Evolutionary conservation across 2,888 invertebrate species (phyloP), one percentile per base, ranked within the genome.

Genomic region (Stenurella melanura): DNA sequence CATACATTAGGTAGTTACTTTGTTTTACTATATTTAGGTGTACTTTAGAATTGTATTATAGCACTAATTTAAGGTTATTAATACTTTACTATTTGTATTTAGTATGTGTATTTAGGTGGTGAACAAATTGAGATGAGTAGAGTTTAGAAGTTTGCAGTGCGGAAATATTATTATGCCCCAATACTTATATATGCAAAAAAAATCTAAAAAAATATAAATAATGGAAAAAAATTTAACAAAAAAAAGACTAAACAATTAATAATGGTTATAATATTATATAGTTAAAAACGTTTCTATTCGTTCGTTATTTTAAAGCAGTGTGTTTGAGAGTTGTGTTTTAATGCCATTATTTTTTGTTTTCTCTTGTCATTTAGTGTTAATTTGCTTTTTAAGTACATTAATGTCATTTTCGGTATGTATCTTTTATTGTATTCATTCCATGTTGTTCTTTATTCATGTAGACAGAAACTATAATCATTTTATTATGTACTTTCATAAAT

Each of bases 161-260:
- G 82, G 81, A 83, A 82, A 78, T 77, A 78, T 75, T 38, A 72
- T 56, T 58, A 75, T 68, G 74, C 76, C 80, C 78, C 71, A 67
- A 60, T 64, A 63, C 54, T 60, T 50, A 74, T 68, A 71, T 54
- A 56, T 30, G 34, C 73, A 77, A 76, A 77, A 34, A 50, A 54
- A 77, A 50, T n/a, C n/a, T 77, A 79, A 79, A 79, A 77, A 74
- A 50, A 67, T n/a, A n/a, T n/a, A 70, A 68, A 76, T 9, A 0
- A 50, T n/a, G 57, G 64, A 72, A 67, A 66, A 77, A 79, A 77
- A 75, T 72, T 30, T 58, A 42, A 21, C 57, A 70, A 77, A 54
- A 68, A 42, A 34, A 75, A 56, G 56, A 71, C 68, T 38, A 72
- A 80, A 77, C 78, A 78, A 76, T 61, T 67, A 80, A 80, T 80